Evolutionary conservation across 2,797 vertebrate genomes (phyloP), one percentile per base, ranked within the genome.

Genomic region (Amphiprion clarkii): DNA sequence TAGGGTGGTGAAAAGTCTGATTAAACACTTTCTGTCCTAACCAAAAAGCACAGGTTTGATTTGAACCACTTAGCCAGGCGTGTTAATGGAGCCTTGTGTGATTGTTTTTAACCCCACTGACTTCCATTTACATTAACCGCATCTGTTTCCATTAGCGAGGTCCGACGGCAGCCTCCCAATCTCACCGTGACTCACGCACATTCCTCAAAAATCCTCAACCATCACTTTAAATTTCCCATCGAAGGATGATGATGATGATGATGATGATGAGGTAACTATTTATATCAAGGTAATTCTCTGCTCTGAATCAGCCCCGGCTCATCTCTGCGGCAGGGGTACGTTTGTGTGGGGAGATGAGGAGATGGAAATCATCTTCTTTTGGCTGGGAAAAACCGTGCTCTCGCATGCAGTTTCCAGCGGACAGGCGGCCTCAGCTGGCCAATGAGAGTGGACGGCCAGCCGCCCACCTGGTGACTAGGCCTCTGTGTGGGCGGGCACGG

Each of bases 401-500:
- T 74, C 25, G 11, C 63, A 57, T 21, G 11, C 63, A 57, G 79
- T 87, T 83, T 82, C 71, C 84, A 79, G 82, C 48, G 76, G 88
- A 81, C 68, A 60, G 77, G 59, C 65, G 57, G 85, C 82, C 78
- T 82, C 72, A 53, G 76, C 77, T 49, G 87, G 72, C 91, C 88
- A 89, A 88, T 87, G 74, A 83, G 76, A 79, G 76, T 36, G 68
- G 79, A 68, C 77, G 64, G 67, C 83, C 77, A 68, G 63, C 86
- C 71, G 63, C 90, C 91, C 88, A 91, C 90, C 87, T 86, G 83
- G 82, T 89, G 87, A 91, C 90, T 83, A 59, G 85, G 83, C 83
- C 70, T 65, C 56, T 79, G 83, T 84, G 90, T 91, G 86, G 88
- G 89, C 13, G 87, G 82, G 79, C 68, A 27, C 17, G 63, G 80